phyloP scores from a whole-genome alignment of 2,888 invertebrate species.

The Lasioglossum leucozonium region DNA sequence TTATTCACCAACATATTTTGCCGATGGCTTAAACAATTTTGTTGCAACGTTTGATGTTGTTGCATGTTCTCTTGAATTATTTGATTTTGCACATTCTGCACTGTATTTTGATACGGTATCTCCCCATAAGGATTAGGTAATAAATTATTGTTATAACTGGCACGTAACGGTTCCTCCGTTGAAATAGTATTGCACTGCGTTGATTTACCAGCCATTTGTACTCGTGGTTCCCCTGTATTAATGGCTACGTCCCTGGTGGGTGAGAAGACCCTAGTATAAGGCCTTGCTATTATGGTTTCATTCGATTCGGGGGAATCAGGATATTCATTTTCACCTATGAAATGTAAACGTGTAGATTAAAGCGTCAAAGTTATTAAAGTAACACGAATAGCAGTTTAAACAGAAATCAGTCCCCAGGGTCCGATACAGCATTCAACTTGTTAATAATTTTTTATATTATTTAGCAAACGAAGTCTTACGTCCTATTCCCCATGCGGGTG shows the following conservation, averaged over 20 bases:
- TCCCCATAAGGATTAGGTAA: slow-evolving; percentile 75
- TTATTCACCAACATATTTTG: slow-evolving; percentile 51
- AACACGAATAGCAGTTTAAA: no score
- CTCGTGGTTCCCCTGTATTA: slow-evolving; percentile 77
- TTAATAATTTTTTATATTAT: background rate
- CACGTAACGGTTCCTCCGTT: slow-evolving; percentile 72
- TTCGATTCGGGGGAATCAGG: slow-evolving; percentile 83
- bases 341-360: no score
- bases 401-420: no score
- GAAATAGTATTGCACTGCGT: slow-evolving; percentile 72
- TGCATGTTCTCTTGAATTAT: slow-evolving; percentile 84
- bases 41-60: slow-evolving; percentile 78
- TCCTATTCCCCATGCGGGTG: slow-evolving; percentile 79
- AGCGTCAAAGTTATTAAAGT: background rate
- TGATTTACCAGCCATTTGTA: slow-evolving; percentile 68
- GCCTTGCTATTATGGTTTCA: slow-evolving; percentile 81
- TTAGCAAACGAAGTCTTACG: slow-evolving; percentile 67
- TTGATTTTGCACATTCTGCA: slow-evolving; percentile 83
- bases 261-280: slow-evolving; percentile 79
- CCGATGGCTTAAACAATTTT: slow-evolving; percentile 68
- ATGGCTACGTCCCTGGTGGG: slow-evolving; percentile 81
- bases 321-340: slow-evolving; percentile 79
- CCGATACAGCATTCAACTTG: background rate
- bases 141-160: slow-evolving; percentile 71
- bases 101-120: slow-evolving; percentile 80